These are phyloP conservation scores for Diachasmimorpha longicaudata DNA, from an alignment of 1,140 invertebrate genomes.

Conservation along the genomic window DNA sequence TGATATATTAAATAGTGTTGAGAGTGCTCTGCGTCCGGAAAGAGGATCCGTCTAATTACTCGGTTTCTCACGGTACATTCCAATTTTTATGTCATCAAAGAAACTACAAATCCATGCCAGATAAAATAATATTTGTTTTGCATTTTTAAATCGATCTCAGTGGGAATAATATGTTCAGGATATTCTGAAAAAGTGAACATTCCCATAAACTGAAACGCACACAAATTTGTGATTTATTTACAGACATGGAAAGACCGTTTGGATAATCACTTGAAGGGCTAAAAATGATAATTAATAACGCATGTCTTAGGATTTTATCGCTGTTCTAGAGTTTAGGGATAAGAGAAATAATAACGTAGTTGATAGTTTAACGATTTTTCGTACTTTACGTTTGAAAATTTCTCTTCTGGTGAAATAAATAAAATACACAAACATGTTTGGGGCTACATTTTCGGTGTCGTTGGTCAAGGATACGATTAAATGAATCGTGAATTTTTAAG, in stretches of 20 bases:
- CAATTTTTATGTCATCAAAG: not conserved
- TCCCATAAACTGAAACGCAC: not conserved
- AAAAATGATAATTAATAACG: conserved; percentile 37
- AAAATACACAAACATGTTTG: conserved; percentile 46
- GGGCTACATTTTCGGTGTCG: conserved; percentile 56
- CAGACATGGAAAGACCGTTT: conserved; percentile 17
- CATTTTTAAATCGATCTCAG: not conserved
- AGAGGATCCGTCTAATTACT: too few species aligned
- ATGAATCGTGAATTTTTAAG: conserved; percentile 35
- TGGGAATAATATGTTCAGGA: not conserved
- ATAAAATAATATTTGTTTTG: not conserved
- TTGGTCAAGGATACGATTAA: conserved; percentile 50
- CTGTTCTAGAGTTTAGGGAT: conserved; percentile 55
- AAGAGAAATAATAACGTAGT: conserved; percentile 38
- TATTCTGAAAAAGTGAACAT: not conserved
- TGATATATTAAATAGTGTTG: too few species aligned
- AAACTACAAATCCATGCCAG: not conserved
- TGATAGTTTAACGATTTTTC: conserved; percentile 59
- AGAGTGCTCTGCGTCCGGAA: too few species aligned
- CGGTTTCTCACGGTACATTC: too few species aligned
- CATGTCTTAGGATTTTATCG: conserved; percentile 62
- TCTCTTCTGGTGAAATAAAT: conserved; percentile 53
- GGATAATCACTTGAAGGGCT: conserved; percentile 28
- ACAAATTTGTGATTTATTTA: not conserved
- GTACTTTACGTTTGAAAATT: conserved; percentile 60